Percentiles rank a stretch among this genome's conserved stretches.
Evolutionary conservation across 2,797 vertebrate genomes (phyloP).

Genomic region (Notolepis coatsorum): DNA sequence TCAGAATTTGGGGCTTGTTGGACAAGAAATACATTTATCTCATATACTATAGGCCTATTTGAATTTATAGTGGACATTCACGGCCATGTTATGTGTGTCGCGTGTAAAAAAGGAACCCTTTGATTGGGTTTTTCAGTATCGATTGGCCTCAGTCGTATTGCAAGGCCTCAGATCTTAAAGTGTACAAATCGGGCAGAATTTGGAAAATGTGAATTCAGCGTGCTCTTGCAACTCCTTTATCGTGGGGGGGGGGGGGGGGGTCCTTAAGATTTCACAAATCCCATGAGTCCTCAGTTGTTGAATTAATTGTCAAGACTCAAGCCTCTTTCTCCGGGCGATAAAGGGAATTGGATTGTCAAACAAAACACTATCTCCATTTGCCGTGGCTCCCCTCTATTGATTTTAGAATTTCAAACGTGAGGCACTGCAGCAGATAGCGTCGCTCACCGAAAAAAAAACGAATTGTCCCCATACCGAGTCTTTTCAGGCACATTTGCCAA

Average conservation of each 20-base stretch:
- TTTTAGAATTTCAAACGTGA: slow-evolving; percentile 59
- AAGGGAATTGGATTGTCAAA: slow-evolving; percentile 68
- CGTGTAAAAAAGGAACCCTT: background rate
- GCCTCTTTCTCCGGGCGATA: slow-evolving; percentile 55
- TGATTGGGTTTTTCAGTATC: slow-evolving; percentile 21
- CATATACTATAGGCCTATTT: slow-evolving; percentile 39
- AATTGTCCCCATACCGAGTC: slow-evolving; percentile 36
- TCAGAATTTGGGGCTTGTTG: slow-evolving; percentile 55
- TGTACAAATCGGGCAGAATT: slow-evolving; percentile 35
- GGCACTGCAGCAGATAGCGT: slow-evolving; percentile 50
- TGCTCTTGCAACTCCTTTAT: slow-evolving; percentile 19
- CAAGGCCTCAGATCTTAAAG: slow-evolving; percentile 26
- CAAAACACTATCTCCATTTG: slow-evolving; percentile 48
- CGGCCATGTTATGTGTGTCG: background rate
- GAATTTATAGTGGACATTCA: slow-evolving; percentile 41
- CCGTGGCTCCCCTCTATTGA: slow-evolving; percentile 57
- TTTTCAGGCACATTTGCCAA: slow-evolving; percentile 46
- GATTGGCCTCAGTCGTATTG: slow-evolving; percentile 36
- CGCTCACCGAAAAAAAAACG: slow-evolving; percentile 49
- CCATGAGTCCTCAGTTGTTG: slow-evolving; percentile 55
- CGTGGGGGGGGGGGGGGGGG: slow-evolving; percentile 22
- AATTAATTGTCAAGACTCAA: slow-evolving; percentile 64
- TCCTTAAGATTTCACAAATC: slow-evolving; percentile 45
- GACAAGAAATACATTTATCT: slow-evolving; percentile 48
- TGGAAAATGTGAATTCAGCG: slow-evolving; percentile 29